Conservation (phyloP, 2,797 vertebrate genomes). For the Phrynocephalus guinanensis region DNA sequence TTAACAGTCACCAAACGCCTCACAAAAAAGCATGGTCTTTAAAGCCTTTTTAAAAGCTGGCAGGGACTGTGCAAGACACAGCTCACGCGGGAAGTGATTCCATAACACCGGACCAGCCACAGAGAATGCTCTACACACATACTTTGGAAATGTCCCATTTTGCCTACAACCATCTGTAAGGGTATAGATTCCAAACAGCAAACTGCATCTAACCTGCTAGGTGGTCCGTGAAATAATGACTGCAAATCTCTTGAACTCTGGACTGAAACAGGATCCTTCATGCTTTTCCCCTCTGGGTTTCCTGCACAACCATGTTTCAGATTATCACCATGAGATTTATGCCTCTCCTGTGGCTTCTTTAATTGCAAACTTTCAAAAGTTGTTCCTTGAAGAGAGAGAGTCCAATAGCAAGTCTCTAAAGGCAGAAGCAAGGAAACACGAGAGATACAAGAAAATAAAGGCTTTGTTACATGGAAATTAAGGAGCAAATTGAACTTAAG, state of each 20-base stretch:
- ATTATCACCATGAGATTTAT: conserved; percentile 23
- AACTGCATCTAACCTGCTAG: neutral
- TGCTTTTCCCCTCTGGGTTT: neutral
- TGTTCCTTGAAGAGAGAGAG: fast-evolving
- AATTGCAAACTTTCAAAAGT: conserved; percentile 12
- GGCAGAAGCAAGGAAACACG: neutral
- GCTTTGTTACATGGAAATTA: conserved; percentile 17
- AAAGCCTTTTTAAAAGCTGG: too few relatives aligned
- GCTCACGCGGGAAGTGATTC: too few relatives aligned
- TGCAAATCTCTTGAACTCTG: neutral
- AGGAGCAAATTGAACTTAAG: conserved; percentile 14
- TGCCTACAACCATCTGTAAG: neutral
- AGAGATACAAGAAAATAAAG: neutral
- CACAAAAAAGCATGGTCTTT: too few relatives aligned
- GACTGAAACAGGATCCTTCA: neutral
- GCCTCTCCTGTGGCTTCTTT: neutral
- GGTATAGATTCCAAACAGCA: neutral
- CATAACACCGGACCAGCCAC: too few relatives aligned
- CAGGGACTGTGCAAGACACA: too few relatives aligned
- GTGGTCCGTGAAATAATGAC: neutral
- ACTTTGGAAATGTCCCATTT: neutral
- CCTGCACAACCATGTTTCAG: neutral
- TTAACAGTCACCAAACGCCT: too few relatives aligned
- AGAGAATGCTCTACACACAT: neutral
- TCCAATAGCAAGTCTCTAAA: fast-evolving